Conservation (phyloP, 2,113 vertebrate genomes). For the Hydropotes inermis region DNA sequence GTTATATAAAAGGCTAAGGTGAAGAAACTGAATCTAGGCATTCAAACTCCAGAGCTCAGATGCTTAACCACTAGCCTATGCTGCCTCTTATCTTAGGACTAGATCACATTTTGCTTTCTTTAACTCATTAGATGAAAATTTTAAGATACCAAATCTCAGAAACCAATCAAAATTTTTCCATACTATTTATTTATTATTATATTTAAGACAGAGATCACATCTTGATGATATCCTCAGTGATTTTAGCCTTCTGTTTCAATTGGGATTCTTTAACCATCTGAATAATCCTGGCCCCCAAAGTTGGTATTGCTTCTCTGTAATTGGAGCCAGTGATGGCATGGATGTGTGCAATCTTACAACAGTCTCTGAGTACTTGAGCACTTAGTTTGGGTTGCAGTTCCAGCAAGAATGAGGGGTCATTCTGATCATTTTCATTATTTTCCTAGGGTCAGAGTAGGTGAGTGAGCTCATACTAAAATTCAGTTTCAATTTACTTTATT, state of each 20-base stretch:
- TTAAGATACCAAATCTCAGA: background rate
- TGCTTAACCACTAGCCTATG: background rate
- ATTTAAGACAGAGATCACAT: background rate
- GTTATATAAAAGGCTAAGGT: background rate
- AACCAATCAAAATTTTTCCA: background rate
- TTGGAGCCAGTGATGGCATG: background rate
- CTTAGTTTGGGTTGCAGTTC: background rate
- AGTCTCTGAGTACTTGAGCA: background rate
- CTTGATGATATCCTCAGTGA: background rate
- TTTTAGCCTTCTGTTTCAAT: background rate
- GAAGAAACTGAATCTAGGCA: background rate
- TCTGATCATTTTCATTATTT: background rate
- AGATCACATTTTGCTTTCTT: background rate
- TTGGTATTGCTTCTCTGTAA: background rate
- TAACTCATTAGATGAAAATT: background rate
- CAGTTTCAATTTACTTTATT: background rate
- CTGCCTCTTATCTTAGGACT: background rate
- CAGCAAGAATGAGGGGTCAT: background rate
- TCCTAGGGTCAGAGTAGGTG: background rate
- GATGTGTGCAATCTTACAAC: background rate
- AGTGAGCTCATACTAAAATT: background rate
- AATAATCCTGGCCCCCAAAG: background rate
- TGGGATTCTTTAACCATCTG: background rate
- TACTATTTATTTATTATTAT: background rate
- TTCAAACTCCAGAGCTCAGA: background rate